Conservation (phyloP, 2,888 invertebrate genomes). For the Bellardia pandia region DNA sequence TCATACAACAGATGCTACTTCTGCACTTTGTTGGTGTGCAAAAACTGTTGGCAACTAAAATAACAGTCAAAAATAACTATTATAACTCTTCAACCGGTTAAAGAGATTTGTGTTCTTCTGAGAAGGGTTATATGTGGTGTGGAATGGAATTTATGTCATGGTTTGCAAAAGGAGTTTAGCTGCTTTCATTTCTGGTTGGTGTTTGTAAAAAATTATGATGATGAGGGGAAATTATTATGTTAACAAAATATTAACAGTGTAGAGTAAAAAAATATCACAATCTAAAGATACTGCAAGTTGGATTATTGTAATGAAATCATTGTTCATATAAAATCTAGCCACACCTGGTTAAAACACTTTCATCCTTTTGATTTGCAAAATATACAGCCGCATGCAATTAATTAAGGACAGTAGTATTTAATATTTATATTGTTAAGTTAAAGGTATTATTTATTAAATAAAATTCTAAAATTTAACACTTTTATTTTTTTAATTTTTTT, state of each 20-base stretch:
- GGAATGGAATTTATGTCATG: not conserved
- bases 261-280: not conserved
- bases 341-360: no score
- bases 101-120: conserved; percentile 30
- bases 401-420: no score
- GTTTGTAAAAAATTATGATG: conserved; percentile 50
- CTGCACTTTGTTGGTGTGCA: not conserved
- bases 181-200: conserved; percentile 27
- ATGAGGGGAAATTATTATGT: conserved; percentile 38
- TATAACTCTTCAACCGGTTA: conserved; percentile 45
- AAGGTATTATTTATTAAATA: no score
- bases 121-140: not conserved
- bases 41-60: conserved; percentile 31
- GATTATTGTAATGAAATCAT: no score
- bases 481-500: no score
- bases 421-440: no score
- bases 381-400: no score
- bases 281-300: no score
- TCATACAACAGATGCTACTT: conserved; percentile 71
- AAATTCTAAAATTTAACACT: no score
- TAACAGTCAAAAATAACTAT: conserved; percentile 11
- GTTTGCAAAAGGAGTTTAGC: not conserved
- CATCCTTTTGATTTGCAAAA: no score
- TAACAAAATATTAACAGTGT: not conserved
- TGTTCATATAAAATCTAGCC: no score